Conservation (phyloP, 2,888 invertebrate genomes). For the Amphipyra tragopoginis region DNA sequence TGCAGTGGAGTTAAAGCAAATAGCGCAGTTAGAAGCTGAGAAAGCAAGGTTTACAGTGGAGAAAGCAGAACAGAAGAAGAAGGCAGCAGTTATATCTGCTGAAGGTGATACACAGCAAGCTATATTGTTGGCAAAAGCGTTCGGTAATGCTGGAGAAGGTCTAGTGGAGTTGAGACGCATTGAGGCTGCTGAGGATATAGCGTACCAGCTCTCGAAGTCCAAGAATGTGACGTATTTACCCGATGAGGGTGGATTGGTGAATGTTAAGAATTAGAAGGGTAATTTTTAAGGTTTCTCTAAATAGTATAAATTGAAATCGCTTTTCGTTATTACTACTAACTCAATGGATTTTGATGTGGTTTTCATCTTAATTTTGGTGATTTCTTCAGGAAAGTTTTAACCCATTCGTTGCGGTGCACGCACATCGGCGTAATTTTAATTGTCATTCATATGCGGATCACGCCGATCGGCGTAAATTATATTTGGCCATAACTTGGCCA, state of each 20-base stretch:
- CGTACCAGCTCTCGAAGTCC: conserved; percentile 96
- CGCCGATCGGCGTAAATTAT: no score
- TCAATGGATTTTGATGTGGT: no score
- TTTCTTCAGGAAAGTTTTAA: no score
- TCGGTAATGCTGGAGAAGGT: conserved; percentile 97
- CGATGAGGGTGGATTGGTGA: conserved; percentile 92
- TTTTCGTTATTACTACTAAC: no score
- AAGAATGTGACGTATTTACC: conserved; percentile 97
- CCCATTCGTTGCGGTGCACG: no score
- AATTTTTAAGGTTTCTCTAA: conserved; percentile 3
- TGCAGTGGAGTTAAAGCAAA: conserved; percentile 98
- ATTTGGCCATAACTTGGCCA: no score
- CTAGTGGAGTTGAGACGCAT: conserved; percentile 97
- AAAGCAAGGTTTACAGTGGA: conserved; percentile 98
- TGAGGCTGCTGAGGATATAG: conserved; percentile 99
- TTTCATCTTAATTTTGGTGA: no score
- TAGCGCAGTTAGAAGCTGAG: conserved; percentile 99
- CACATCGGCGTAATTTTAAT: no score
- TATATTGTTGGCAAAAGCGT: conserved; percentile 95
- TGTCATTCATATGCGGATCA: no score
- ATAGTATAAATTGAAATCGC: no score
- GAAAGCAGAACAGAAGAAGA: conserved; percentile 98
- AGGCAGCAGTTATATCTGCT: conserved; percentile 95
- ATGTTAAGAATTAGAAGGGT: conserved; percentile 64
- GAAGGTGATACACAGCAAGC: conserved; percentile 98